These are phyloP conservation scores for Embidobia sp. DNA, from an alignment of 2,888 invertebrate genomes.

Conservation along the genomic window DNA sequence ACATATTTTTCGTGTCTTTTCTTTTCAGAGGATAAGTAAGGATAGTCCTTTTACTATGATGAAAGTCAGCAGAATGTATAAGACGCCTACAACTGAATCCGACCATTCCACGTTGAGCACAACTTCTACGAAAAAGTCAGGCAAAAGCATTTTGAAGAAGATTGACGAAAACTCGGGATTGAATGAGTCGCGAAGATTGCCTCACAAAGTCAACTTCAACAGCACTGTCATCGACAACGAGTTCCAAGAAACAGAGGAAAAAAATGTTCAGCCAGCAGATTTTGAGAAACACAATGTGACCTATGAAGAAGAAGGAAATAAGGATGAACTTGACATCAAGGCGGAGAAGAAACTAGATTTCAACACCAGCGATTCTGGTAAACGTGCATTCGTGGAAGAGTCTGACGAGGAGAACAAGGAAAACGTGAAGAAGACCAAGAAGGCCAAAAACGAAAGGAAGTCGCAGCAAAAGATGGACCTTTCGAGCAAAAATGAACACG, in stretches of 20 bases:
- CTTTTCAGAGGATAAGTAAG: slow-evolving; percentile 29
- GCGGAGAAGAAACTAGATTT: slow-evolving; percentile 4
- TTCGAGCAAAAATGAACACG: slow-evolving; percentile 15
- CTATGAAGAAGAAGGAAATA: no score
- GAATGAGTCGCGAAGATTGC: no score
- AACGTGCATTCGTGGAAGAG: neutral
- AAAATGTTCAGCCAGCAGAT: slow-evolving; percentile 10
- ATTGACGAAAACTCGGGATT: slow-evolving; percentile 44
- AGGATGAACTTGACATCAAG: neutral
- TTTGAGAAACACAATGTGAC: no score
- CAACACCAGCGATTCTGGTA: slow-evolving; percentile 9
- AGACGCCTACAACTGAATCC: slow-evolving; percentile 73
- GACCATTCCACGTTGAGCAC: slow-evolving; percentile 68
- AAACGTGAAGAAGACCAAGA: neutral
- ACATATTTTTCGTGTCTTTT: neutral
- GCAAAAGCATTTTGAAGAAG: slow-evolving; percentile 75
- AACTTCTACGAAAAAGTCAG: slow-evolving; percentile 75
- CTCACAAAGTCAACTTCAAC: no score
- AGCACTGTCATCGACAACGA: no score
- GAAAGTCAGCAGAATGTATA: slow-evolving; percentile 73
- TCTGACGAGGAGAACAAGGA: slow-evolving; percentile 37
- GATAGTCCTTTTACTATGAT: slow-evolving; percentile 71
- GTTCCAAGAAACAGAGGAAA: no score
- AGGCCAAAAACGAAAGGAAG: slow-evolving; percentile 11
- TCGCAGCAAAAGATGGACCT: no score